Conservation (phyloP, 2,113 vertebrate genomes). For the Falcunculus frontatus region DNA sequence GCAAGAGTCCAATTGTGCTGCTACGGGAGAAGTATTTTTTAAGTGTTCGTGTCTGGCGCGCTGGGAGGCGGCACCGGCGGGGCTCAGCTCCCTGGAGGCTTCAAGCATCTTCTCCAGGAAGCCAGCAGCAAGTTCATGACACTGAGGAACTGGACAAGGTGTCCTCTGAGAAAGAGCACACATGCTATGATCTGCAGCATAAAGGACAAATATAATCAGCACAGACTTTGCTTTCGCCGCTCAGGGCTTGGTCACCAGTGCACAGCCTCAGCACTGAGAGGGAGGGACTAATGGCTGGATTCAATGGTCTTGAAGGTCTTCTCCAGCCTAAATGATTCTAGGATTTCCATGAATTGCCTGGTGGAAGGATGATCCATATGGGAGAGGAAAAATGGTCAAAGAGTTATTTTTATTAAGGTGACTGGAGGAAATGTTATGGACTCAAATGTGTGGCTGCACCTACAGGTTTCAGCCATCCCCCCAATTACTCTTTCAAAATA, state of each 20-base stretch:
- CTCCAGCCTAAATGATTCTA: background rate
- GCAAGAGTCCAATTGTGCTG: background rate
- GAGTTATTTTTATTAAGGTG: background rate
- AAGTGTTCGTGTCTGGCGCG: accelerated
- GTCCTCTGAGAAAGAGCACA: conserved; percentile 2
- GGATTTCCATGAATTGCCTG: background rate
- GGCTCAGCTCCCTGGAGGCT: background rate
- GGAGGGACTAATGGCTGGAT: background rate
- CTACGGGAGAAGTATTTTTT: background rate
- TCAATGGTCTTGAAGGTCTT: background rate
- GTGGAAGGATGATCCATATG: background rate
- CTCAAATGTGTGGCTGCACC: accelerated
- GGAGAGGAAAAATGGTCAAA: background rate
- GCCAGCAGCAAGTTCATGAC: background rate
- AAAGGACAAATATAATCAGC: background rate
- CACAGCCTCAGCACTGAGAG: background rate
- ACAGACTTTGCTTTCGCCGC: accelerated
- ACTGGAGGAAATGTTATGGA: accelerated
- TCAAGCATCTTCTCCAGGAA: conserved; percentile 16
- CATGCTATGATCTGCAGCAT: background rate
- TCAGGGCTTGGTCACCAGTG: background rate
- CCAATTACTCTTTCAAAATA: background rate
- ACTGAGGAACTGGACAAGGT: conserved; percentile 9
- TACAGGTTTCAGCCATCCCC: background rate
- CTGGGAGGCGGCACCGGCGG: background rate